Evolutionary conservation across 2,113 vertebrate genomes (phyloP), one percentile per base, ranked within the genome.

Genomic region (Semnornis frantzii): DNA sequence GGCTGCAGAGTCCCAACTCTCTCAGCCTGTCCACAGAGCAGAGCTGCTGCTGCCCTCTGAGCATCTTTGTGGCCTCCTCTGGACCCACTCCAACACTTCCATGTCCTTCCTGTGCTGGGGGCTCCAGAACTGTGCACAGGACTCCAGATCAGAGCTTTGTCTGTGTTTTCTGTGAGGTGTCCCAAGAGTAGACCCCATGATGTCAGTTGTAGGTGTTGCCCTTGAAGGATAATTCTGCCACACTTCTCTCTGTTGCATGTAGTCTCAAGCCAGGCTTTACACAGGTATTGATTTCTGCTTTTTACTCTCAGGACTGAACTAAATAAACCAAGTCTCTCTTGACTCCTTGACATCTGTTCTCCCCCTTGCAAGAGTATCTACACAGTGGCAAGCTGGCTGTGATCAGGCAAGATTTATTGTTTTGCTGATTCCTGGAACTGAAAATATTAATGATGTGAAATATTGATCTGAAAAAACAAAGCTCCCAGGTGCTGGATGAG

Each of bases 361-460:
- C 34, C 44, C 44, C 52, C 65, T 83, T 69, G 62, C 48, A 78
- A 46, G 79, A 60, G 50, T 69, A 37, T 17, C 93, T 57, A 34
- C 73, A 24, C 50, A 33, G 65, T 33, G 79, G 69, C 55, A 83
- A 96, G 78, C 78, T 5, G 0, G 39, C 79, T 65, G 21, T 57
- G 76, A 91, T 65, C 69, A 71, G 62, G 30, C 58, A 62, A 74
- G 93, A 95, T 91, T 90, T 90, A 97, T 88, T 78, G 77, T 93
- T 91, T 85, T 70, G 20, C 82, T 33, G 85, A 91, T 95, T 94
- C 91, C 85, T 94, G 94, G 85, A 91, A 95, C 85, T 90, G 87
- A 68, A 96, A 90, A 94, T 93, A 94, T 96, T 96, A 94, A 94
- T 83, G 87, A 78, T 94, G 85, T 96, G 82, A 95, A 96, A 95